Percentiles rank a stretch among this genome's conserved stretches.
phyloP scores from a whole-genome alignment of 2,888 invertebrate species.

The Imbricaverruca yamaguchii region DNA sequence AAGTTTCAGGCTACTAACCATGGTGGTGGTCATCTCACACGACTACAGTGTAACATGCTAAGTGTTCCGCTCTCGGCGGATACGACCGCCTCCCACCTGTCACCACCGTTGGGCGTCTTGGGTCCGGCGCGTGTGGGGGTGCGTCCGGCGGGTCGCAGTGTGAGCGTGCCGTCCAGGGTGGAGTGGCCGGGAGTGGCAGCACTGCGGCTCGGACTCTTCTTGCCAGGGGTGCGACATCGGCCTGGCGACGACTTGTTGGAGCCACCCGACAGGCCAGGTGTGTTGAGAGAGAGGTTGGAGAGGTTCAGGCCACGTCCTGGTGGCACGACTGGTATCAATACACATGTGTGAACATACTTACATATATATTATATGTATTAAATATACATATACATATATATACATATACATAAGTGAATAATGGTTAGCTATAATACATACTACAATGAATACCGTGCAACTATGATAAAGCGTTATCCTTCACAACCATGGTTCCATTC shows the following conservation, averaged over 20 bases:
- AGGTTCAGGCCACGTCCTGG: background rate
- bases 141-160: slow-evolving; percentile 6
- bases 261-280: slow-evolving; percentile 9
- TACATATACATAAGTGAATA: slow-evolving; percentile 5
- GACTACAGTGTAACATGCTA: background rate
- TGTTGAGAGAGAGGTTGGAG: slow-evolving; percentile 7
- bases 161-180: slow-evolving; percentile 4
- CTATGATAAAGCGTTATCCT: too few relatives aligned
- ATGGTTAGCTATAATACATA: background rate
- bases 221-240: slow-evolving; percentile 29
- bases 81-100: background rate
- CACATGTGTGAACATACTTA: background rate
- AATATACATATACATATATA: slow-evolving; percentile 16
- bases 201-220: slow-evolving; percentile 30
- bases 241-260: background rate
- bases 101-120: slow-evolving; percentile 13
- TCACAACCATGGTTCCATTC: too few relatives aligned
- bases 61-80: background rate
- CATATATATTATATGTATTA: slow-evolving; percentile 14
- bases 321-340: background rate
- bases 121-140: background rate
- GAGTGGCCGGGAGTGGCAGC: slow-evolving; percentile 10
- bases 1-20: too few relatives aligned
- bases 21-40: too few relatives aligned
- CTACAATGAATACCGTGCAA: too few relatives aligned